Conservation (phyloP, 2,113 vertebrate genomes). For the Vidua macroura region DNA sequence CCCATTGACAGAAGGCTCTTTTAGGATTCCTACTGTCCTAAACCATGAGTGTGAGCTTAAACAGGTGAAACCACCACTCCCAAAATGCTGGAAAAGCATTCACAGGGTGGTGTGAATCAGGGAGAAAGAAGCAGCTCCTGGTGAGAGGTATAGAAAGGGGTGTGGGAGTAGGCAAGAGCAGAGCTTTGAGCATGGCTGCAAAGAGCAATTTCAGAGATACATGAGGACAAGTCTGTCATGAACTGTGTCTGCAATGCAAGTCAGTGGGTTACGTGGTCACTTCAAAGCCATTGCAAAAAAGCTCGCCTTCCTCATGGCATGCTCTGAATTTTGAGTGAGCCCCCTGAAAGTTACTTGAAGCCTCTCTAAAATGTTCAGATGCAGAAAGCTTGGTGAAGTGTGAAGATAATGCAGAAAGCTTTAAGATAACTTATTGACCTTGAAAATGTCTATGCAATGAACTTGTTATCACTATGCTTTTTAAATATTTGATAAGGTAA, state of each 20-base stretch:
- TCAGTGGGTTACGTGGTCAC: constrained; percentile 23
- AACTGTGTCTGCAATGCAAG: background rate
- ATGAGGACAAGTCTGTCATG: background rate
- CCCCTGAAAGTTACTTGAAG: background rate
- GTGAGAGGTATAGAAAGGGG: background rate
- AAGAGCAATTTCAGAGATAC: background rate
- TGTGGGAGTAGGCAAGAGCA: background rate
- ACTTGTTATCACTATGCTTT: constrained; percentile 9
- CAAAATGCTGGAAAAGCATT: background rate
- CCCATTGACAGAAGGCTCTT: background rate
- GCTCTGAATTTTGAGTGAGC: constrained; percentile 14
- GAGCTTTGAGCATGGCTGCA: background rate
- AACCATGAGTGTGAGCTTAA: background rate
- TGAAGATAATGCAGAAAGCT: background rate
- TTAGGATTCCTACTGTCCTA: background rate
- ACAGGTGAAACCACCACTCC: background rate
- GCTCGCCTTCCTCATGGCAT: background rate
- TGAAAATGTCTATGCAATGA: background rate
- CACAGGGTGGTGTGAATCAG: background rate
- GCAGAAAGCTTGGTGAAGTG: background rate
- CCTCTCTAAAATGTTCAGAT: background rate
- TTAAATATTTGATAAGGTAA: constrained; percentile 14
- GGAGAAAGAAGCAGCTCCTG: background rate
- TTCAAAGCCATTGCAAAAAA: background rate
- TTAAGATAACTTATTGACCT: background rate